These are phyloP conservation scores for Heteronetta atricapilla DNA, from an alignment of 2,113 vertebrate species.

Conservation along the genomic window DNA sequence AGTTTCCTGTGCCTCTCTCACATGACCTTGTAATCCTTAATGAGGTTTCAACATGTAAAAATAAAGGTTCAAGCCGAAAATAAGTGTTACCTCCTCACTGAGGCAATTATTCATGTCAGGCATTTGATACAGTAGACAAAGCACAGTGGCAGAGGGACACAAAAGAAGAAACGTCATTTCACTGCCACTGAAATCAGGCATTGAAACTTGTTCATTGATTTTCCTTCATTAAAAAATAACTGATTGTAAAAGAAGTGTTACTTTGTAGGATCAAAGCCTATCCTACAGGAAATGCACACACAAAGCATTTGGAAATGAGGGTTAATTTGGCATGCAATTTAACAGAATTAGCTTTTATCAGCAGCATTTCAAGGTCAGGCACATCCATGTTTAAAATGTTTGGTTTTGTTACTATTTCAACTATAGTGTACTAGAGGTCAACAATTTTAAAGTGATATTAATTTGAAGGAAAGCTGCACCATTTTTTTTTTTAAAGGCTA, in stretches of 20 bases:
- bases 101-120: background rate
- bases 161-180: background rate
- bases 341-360: slow-evolving; percentile 84
- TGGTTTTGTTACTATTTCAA: slow-evolving; percentile 8
- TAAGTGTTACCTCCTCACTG: background rate
- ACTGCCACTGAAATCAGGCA: background rate
- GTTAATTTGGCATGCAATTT: slow-evolving; percentile 75
- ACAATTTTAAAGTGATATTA: background rate
- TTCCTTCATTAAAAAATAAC: slow-evolving; percentile 60
- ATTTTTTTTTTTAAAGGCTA: too few relatives aligned
- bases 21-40: background rate
- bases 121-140: background rate
- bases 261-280: slow-evolving; percentile 61
- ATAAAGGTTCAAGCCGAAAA: background rate
- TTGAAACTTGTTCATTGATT: slow-evolving; percentile 3
- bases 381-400: slow-evolving; percentile 34
- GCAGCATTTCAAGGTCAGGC: slow-evolving; percentile 80
- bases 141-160: background rate
- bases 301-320: slow-evolving; percentile 64
- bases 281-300: slow-evolving; percentile 49
- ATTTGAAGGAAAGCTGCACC: background rate
- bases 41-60: background rate
- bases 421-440: background rate
- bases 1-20: background rate
- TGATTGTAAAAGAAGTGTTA: slow-evolving; percentile 34